Conservation (phyloP, 2,888 invertebrate genomes). For the Holacanthella duospinosa region DNA sequence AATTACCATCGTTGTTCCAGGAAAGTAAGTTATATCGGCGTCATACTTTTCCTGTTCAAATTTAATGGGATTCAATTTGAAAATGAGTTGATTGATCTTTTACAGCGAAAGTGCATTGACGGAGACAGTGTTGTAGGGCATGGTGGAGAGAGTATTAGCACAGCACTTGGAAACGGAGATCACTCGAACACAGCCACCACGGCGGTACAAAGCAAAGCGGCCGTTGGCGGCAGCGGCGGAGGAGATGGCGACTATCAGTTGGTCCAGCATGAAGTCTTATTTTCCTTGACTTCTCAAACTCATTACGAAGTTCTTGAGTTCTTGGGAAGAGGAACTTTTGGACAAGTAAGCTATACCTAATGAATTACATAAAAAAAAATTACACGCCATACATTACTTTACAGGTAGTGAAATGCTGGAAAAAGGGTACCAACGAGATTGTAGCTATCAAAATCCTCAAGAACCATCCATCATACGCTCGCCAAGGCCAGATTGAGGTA, state of each 20-base stretch:
- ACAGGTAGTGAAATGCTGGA: constrained; percentile 99
- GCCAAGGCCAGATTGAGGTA: constrained; percentile 99
- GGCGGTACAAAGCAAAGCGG: constrained; percentile 35
- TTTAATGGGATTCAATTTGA: too few relatives aligned
- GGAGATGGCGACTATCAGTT: constrained; percentile 97
- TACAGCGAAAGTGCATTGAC: constrained; percentile 54
- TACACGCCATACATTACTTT: constrained; percentile 13
- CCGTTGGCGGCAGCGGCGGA: constrained; percentile 62
- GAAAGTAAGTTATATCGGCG: constrained; percentile 23
- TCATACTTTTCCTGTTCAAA: neutral
- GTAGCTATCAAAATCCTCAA: constrained; percentile 99
- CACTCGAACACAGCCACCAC: constrained; percentile 38
- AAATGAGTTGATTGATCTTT: too few relatives aligned
- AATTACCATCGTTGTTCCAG: constrained; percentile 36
- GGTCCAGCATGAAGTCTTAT: constrained; percentile 94
- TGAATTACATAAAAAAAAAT: neutral
- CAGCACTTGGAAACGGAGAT: constrained; percentile 17
- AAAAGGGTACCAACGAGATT: constrained; percentile 99
- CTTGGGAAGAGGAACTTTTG: constrained; percentile 97
- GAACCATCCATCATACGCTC: constrained; percentile 99
- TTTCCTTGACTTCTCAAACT: constrained; percentile 82
- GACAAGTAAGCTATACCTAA: constrained; percentile 49
- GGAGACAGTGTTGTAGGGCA: constrained; percentile 36
- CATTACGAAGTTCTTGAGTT: constrained; percentile 91
- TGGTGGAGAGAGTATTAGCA: constrained; percentile 18